Percentiles rank a stretch among this genome's conserved stretches.
Evolutionary conservation across 2,113 vertebrate genomes (phyloP).

Genomic region (Pachyramphus minor): DNA sequence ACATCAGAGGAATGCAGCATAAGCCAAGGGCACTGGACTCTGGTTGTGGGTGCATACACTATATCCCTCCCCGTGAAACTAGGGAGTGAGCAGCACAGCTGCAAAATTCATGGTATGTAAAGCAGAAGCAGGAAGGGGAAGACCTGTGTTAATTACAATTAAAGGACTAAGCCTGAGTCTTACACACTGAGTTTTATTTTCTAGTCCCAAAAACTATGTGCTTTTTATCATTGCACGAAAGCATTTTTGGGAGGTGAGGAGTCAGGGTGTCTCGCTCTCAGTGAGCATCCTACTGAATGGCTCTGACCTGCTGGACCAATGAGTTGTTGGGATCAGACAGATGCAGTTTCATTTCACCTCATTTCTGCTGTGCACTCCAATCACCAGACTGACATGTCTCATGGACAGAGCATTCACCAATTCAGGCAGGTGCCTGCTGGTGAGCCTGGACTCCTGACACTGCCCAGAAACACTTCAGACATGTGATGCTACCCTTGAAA

Average conservation of each 20-base stretch:
- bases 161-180: not conserved
- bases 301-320: not conserved
- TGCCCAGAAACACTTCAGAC: not conserved
- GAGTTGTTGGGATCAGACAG: rapidly evolving
- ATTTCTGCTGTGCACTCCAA: not conserved
- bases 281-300: not conserved
- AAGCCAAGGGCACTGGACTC: not conserved
- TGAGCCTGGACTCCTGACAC: not conserved
- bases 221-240: not conserved
- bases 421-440: not conserved
- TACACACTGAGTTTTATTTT: not conserved
- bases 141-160: not conserved
- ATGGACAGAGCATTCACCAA: not conserved
- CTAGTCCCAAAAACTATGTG: not conserved
- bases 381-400: not conserved
- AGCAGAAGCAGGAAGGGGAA: not conserved
- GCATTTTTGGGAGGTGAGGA: not conserved
- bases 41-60: not conserved
- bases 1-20: not conserved
- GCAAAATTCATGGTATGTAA: not conserved
- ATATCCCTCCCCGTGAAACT: not conserved
- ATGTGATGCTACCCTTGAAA: not conserved
- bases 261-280: not conserved
- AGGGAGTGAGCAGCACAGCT: not conserved
- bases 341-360: not conserved